Percentiles rank a stretch among this genome's conserved stretches.
Conservation (phyloP, 2,888 invertebrate species). For the Synanthedon tipuliformis region DNA sequence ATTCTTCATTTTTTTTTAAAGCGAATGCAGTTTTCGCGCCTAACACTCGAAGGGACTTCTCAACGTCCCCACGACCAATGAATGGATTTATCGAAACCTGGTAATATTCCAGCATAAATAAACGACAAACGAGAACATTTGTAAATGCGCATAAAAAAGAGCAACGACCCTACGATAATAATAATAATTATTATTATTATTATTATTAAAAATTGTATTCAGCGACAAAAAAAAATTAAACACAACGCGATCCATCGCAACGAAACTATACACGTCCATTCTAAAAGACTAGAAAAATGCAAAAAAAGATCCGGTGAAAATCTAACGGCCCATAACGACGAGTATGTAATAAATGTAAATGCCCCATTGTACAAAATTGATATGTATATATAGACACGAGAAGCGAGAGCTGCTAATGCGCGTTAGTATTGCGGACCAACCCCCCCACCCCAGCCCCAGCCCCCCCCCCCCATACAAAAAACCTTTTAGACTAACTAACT, state of each 20-base stretch:
- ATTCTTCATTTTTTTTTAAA: no score
- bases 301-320: conserved; percentile 19
- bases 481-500: conserved; percentile 5
- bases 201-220: no score
- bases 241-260: conserved; percentile 27
- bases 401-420: background rate
- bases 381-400: background rate
- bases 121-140: no score
- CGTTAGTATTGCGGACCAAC: background rate
- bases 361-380: conserved; percentile 8
- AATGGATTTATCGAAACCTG: no score
- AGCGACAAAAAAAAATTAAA: conserved; percentile 7
- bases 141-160: no score
- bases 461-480: background rate
- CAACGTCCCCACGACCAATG: no score
- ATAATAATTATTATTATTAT: no score
- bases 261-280: conserved; percentile 33
- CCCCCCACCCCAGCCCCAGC: no score
- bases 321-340: background rate
- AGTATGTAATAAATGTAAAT: background rate
- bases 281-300: conserved; percentile 67
- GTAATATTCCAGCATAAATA: no score
- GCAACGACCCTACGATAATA: no score
- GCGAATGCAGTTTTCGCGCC: no score
- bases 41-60: no score